phyloP scores from a whole-genome alignment of 2,113 vertebrate species.

The Channa maculata region DNA sequence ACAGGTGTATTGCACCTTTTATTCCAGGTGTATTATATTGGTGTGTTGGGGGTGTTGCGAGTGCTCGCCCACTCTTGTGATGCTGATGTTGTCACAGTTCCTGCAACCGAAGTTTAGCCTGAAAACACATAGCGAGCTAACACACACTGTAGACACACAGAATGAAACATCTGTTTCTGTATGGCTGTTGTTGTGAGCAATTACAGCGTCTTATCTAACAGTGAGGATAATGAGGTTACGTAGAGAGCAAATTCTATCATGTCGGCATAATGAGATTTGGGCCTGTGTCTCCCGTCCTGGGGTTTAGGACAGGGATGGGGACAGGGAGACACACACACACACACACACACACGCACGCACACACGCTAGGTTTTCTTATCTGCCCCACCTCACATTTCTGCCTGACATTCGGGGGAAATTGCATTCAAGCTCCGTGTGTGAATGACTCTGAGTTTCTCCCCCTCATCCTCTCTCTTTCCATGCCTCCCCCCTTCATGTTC shows the following conservation, averaged over 20 bases:
- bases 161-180: slow-evolving; percentile 50
- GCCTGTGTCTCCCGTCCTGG: slow-evolving; percentile 60
- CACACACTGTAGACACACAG: slow-evolving; percentile 36
- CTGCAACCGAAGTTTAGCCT: slow-evolving; percentile 1
- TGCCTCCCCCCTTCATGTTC: slow-evolving; percentile 67
- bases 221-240: slow-evolving; percentile 86
- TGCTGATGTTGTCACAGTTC: neutral
- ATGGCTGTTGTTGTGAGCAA: slow-evolving; percentile 76
- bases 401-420: slow-evolving; percentile 85
- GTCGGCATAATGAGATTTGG: slow-evolving; percentile 83
- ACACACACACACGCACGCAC: slow-evolving; percentile 42
- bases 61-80: too few relatives aligned
- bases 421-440: slow-evolving; percentile 76
- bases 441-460: slow-evolving; percentile 65
- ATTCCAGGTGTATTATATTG: too few relatives aligned
- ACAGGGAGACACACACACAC: slow-evolving; percentile 38
- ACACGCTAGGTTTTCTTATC: slow-evolving; percentile 71
- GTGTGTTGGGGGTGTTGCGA: too few relatives aligned
- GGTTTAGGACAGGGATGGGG: slow-evolving; percentile 70
- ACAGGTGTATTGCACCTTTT: too few relatives aligned
- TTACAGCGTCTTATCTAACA: slow-evolving; percentile 83
- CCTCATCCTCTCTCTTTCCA: slow-evolving; percentile 54
- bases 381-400: slow-evolving; percentile 76
- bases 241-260: slow-evolving; percentile 84
- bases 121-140: slow-evolving; percentile 30